These are phyloP conservation scores for Ctenodactylus gundi DNA, from an alignment of 2,113 vertebrate species.

Conservation along the genomic window DNA sequence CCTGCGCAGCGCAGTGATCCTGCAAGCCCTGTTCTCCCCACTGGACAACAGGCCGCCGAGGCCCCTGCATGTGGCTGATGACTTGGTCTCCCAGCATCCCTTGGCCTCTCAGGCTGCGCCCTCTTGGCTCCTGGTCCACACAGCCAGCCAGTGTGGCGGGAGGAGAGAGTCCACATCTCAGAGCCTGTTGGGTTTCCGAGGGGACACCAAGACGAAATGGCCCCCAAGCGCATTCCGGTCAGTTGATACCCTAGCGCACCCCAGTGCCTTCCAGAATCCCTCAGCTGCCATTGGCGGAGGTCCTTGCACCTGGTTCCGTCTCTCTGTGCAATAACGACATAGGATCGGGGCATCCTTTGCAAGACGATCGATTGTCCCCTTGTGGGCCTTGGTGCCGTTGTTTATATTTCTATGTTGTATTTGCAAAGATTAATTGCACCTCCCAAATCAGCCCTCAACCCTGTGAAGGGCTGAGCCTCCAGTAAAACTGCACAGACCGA, in stretches of 20 bases:
- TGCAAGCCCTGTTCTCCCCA: background rate
- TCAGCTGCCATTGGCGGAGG: rapidly evolving
- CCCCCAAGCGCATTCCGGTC: background rate
- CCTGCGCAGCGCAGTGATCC: too few relatives aligned
- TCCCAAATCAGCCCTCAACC: background rate
- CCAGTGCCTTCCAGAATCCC: background rate
- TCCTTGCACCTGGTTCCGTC: too few relatives aligned
- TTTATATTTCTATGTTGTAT: too few relatives aligned
- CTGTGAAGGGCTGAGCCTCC: background rate
- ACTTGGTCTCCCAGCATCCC: background rate
- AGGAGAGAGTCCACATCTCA: background rate
- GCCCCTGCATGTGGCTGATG: too few relatives aligned
- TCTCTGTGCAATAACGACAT: background rate
- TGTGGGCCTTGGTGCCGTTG: rapidly evolving
- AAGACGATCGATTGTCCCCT: background rate
- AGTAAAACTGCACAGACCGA: background rate
- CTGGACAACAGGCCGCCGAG: background rate
- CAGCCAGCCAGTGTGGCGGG: rapidly evolving
- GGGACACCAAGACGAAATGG: background rate
- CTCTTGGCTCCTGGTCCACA: background rate
- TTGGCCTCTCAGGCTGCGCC: background rate
- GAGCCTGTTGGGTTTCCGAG: background rate
- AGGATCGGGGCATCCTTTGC: background rate
- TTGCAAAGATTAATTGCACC: background rate
- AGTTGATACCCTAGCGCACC: background rate